Conservation (phyloP, 2,888 invertebrate genomes). For the Ochropleura leucogaster region DNA sequence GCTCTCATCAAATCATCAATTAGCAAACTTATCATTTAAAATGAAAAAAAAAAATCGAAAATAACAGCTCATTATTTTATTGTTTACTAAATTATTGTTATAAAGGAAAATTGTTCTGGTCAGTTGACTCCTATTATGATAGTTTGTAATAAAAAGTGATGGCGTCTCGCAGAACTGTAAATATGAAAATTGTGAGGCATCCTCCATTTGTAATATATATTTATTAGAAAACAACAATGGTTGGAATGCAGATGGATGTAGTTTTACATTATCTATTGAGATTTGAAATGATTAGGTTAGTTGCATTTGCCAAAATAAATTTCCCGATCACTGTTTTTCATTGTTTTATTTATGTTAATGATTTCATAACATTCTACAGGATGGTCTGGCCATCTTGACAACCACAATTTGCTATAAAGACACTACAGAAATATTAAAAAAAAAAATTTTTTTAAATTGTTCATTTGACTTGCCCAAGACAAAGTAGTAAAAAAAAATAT, state of each 20-base stretch:
- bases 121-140: constrained; percentile 83
- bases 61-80: constrained; percentile 72
- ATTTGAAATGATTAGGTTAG: constrained; percentile 87
- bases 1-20: constrained; percentile 58
- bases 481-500: too few species aligned
- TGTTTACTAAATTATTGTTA: constrained; percentile 80
- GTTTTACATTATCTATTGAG: constrained; percentile 86
- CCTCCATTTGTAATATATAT: constrained; percentile 78
- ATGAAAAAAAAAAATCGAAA: constrained; percentile 57
- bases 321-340: constrained; percentile 86
- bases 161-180: constrained; percentile 74
- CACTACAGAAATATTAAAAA: too few species aligned
- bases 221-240: constrained; percentile 76
- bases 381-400: too few species aligned
- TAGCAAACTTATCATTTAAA: constrained; percentile 62
- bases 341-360: constrained; percentile 59
- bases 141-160: constrained; percentile 75
- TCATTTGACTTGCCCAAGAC: too few species aligned
- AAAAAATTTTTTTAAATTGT: too few species aligned
- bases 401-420: too few species aligned
- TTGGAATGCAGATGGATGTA: constrained; percentile 78
- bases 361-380: too few species aligned
- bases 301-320: constrained; percentile 90
- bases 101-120: constrained; percentile 83
- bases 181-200: constrained; percentile 68